Evolutionary conservation across 2,113 vertebrate species (phyloP).

Genomic region (Bettongia penicillata): DNA sequence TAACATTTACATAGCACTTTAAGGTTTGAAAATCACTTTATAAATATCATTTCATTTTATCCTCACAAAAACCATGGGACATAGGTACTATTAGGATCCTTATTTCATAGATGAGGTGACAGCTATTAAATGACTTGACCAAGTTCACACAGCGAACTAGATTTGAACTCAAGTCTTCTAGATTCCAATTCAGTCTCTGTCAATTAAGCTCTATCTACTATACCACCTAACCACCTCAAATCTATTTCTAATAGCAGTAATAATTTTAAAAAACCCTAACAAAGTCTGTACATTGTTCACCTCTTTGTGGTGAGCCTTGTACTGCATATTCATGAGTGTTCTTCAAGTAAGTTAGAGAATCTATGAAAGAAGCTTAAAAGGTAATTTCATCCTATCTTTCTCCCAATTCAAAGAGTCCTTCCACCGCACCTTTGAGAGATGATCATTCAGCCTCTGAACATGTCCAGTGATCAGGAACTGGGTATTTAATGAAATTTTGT

Average conservation of each 20-base stretch:
- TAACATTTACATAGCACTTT: neutral
- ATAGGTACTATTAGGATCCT: neutral
- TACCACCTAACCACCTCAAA: neutral
- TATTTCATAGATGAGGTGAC: neutral
- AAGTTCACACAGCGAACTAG: neutral
- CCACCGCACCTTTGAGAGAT: neutral
- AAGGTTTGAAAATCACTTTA: neutral
- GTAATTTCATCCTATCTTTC: neutral
- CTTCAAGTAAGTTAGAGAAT: neutral
- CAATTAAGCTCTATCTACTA: neutral
- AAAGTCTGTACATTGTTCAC: neutral
- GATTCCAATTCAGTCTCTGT: neutral
- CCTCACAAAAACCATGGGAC: neutral
- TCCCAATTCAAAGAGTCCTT: neutral
- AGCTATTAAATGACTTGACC: neutral
- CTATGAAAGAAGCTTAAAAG: neutral
- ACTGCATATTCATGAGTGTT: neutral
- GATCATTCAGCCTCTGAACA: neutral
- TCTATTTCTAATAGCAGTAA: neutral
- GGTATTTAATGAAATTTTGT: neutral
- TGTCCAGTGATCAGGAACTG: neutral
- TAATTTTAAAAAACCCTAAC: neutral
- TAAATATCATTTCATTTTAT: neutral
- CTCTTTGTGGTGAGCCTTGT: neutral
- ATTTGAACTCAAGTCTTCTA: neutral